Base-by-base conservation (phyloP, 2,888 invertebrate species). In the Lepidochrysops patricia region DNA sequence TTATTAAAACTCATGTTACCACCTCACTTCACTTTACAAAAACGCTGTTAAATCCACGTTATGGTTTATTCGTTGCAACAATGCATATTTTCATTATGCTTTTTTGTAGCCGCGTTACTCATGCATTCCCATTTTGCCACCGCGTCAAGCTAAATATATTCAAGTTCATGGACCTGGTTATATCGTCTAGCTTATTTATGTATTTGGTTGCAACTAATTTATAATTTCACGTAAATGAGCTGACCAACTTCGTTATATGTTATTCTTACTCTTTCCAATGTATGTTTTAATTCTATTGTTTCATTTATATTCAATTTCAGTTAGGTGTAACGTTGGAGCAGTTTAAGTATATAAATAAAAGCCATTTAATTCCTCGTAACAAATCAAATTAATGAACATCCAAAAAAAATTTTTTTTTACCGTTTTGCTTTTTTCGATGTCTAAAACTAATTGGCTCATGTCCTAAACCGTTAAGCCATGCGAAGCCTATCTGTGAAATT, bases 101-200 rank as follows among this genome's bases (percentile, higher is more conserved):
- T 43, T 61, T 65, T 61, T 63, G 61, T 63, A 61, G 60, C 60
- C 61, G 60, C 62, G 62, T 65, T 70, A 66, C 62, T 66, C 67
- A 64, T 64, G 61, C 66, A 59, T 59, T 64, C 64, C 65, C 63
- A 63, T 68, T 66, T 61, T 65, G 52, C 60, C 58, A 61, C 64
- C 63, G 68, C 65, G 65, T 62, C 63, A 63, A 63, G 72, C 72
- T 80, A 76, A 76, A 76, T 74, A 78, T 80, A 78, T 68, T 70
- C 79, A 84, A 84, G 83, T 84, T 84, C 84, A 82, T 69, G 76
- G 77, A 84, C 80, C 81, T 79, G 70, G 68, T 77, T 79, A 72
- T 72, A 72, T 70, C 65, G 78, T 79, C 77, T 79, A 76, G 68
- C 70, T 71, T 50, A 48, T 37, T 60, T 54, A 58, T 58, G 56